phyloP scores from a whole-genome alignment of 2,888 invertebrate genomes.

The Gymnosoma rotundatum region DNA sequence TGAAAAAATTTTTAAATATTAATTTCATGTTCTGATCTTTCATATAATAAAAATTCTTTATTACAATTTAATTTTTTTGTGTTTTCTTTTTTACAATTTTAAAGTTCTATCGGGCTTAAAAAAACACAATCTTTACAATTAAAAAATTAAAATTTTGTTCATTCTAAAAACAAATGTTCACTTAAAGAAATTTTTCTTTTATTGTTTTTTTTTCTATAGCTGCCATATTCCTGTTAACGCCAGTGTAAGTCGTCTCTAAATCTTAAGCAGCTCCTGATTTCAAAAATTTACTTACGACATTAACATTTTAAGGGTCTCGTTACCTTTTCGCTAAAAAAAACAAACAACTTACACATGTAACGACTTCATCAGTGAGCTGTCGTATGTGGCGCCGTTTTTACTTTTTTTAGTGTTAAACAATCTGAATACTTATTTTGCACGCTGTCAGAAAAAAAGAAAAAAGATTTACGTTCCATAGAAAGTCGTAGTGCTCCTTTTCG shows the following conservation, averaged over 20 bases:
- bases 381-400: not conserved
- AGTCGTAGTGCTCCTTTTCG: not conserved
- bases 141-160: too few relatives aligned
- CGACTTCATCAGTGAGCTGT: conserved; percentile 1
- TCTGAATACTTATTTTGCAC: conserved; percentile 33
- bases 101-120: too few relatives aligned
- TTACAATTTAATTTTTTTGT: too few relatives aligned
- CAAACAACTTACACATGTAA: conserved; percentile 39
- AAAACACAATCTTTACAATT: too few relatives aligned
- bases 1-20: too few relatives aligned
- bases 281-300: conserved; percentile 15
- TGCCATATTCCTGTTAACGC: not conserved
- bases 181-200: too few relatives aligned
- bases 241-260: conserved; percentile 26
- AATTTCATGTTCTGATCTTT: too few relatives aligned
- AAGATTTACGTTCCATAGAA: not conserved
- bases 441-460: conserved; percentile 1
- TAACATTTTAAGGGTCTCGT: conserved; percentile 51
- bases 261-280: conserved; percentile 20
- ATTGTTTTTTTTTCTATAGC: not conserved
- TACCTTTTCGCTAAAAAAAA: conserved; percentile 2
- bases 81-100: too few relatives aligned
- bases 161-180: too few relatives aligned
- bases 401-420: conserved; percentile 47
- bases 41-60: too few relatives aligned